Conservation (phyloP, 2,888 invertebrate species). For the Melolontha melolontha region DNA sequence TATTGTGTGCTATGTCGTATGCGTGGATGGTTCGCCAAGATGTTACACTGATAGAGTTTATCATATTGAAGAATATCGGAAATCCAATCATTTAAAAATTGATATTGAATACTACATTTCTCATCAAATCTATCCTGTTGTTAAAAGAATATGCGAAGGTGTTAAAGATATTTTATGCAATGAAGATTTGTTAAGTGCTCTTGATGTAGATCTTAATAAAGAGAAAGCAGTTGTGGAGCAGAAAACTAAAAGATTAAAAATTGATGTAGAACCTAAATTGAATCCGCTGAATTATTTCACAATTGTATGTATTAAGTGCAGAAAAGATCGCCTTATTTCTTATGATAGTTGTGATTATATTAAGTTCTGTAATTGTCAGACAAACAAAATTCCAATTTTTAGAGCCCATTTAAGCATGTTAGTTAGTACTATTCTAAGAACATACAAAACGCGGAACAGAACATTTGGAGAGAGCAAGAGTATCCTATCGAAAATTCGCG, state of each 20-base stretch:
- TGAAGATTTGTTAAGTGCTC: slow-evolving; percentile 7
- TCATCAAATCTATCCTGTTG: slow-evolving; percentile 29
- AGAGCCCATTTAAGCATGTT: not conserved
- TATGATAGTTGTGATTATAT: not conserved
- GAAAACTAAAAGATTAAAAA: not conserved
- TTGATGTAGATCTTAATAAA: slow-evolving; percentile 9
- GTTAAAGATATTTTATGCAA: not conserved
- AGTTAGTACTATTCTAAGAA: not conserved
- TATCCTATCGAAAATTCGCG: slow-evolving; percentile 13
- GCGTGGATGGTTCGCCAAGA: slow-evolving; percentile 12
- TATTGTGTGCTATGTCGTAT: slow-evolving; percentile 19
- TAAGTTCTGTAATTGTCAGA: slow-evolving; percentile 14
- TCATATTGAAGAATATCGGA: slow-evolving; percentile 20
- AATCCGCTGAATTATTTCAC: slow-evolving; percentile 2
- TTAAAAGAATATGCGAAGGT: slow-evolving; percentile 11
- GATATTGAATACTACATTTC: slow-evolving; percentile 27
- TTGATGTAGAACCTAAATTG: slow-evolving; percentile 1
- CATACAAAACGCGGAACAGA: not conserved
- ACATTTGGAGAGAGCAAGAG: slow-evolving; percentile 5
- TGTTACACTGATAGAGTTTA: slow-evolving; percentile 7
- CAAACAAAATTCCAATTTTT: not conserved
- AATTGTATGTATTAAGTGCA: slow-evolving; percentile 8
- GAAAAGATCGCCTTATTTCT: not conserved
- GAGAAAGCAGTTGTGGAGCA: not conserved
- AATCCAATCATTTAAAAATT: slow-evolving; percentile 6